phyloP scores from a whole-genome alignment of 1,140 invertebrate genomes.

The Philotrypesis tridentata region DNA sequence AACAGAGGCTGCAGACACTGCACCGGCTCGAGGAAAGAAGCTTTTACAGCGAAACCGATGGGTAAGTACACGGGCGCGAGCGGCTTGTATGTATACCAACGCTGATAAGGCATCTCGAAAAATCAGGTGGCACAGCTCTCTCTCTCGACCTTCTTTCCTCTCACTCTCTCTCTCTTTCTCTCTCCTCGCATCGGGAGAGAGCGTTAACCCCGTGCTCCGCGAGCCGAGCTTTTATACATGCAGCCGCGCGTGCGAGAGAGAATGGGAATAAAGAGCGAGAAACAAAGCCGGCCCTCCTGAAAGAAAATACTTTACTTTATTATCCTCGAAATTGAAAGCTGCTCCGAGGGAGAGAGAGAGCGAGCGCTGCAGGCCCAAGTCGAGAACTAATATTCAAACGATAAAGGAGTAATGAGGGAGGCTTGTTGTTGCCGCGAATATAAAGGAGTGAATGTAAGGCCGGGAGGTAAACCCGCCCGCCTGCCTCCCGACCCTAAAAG shows the following conservation, averaged over 20 bases:
- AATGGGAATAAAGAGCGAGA: slow-evolving; percentile 1
- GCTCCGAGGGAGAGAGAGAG: too few relatives aligned
- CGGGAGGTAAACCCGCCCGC: neutral
- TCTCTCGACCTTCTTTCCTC: neutral
- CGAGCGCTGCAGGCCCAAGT: slow-evolving; percentile 12
- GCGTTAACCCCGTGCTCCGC: neutral
- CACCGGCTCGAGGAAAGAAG: slow-evolving; percentile 58
- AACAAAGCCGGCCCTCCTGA: slow-evolving; percentile 19
- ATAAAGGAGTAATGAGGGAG: slow-evolving; percentile 39
- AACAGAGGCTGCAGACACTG: slow-evolving; percentile 51
- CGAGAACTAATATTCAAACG: slow-evolving; percentile 42
- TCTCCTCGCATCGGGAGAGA: too few relatives aligned
- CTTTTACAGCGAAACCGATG: slow-evolving; percentile 55
- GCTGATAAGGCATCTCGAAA: slow-evolving; percentile 18
- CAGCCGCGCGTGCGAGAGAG: neutral
- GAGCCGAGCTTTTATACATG: neutral
- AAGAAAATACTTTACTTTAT: slow-evolving; percentile 41
- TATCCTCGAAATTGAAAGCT: slow-evolving; percentile 41
- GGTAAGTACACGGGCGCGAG: slow-evolving; percentile 10
- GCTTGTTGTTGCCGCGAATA: slow-evolving; percentile 40
- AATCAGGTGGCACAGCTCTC: slow-evolving; percentile 3
- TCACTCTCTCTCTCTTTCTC: too few relatives aligned
- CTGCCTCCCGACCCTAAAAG: too few relatives aligned
- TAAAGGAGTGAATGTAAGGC: slow-evolving; percentile 26
- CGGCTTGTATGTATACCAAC: neutral